Base-by-base conservation (phyloP, 2,113 vertebrate species). In the Barnardius zonarius region DNA sequence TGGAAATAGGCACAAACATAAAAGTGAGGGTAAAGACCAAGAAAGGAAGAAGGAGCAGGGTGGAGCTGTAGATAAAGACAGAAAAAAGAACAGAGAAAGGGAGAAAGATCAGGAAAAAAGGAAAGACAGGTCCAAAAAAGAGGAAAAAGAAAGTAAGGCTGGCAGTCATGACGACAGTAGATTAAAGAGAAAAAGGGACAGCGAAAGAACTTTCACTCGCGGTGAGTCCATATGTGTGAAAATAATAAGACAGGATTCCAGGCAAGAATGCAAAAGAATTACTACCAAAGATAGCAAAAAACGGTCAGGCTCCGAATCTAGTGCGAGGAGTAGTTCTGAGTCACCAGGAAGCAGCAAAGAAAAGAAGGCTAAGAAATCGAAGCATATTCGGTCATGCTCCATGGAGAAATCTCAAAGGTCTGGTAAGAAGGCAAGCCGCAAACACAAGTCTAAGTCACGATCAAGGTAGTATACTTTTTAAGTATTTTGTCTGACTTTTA, bases 351-450 rank as follows among this genome's bases (percentile, higher is more conserved):
- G 99, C 99, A 99, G 99, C 98, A 99, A 99, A 98, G 99, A 99
- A 97, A 99, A 99, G 97, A 99, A 99, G 98, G 98, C 98, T 91
- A 99, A 99, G 98, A 99, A 99, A 98, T 98, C 98, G 88, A 99
- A 99, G 98, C 99, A 99, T 98, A 99, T 99, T 98, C 99, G 99
- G 80, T 99, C 99, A 98, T 98, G 98, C 97, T 99, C 99, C 96
- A 90, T 98, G 99, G 99, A 99, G 98, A 99, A 99, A 99, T 99
- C 99, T 98, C 99, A 99, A 99, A 99, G 99, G 99, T 99, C 99
- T 99, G 99, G 99, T 99, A 99, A 99, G 99, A 99, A 99, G 99
- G 99, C 99, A 99, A 99, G 99, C 99, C 99, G 99, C 99, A 99
- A 99, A 99, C 99, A 99, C 99, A 99, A 99, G 99, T 99, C 99